Base-by-base conservation (phyloP, 2,113 vertebrate species). In the Psittacula cyanocephala region DNA sequence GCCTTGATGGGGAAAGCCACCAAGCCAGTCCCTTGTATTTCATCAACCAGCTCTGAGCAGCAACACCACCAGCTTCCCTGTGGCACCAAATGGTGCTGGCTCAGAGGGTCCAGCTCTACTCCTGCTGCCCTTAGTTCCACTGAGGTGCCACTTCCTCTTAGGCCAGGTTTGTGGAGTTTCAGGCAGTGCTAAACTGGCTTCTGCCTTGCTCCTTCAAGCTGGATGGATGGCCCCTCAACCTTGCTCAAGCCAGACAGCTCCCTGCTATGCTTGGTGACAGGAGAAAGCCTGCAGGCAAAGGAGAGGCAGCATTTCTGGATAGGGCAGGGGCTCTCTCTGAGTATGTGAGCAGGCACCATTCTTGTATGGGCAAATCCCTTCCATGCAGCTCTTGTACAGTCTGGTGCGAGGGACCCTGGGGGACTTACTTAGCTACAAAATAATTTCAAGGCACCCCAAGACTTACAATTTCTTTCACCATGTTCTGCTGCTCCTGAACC, bases 391-490 rank as follows among this genome's bases (percentile, higher is more conserved):
- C 55, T 27, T 18, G 13, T 17, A 11, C 55, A 59, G 63, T 55
- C 70, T 27, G 50, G n/a, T 24, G n/a, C n/a, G 23, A 31, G 52
- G n/a, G n/a, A 65, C 37, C 11, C 7, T 46, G 3, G 27, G 17
- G 55, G 20, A 22, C 31, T 20, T 10, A 22, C 33, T 81, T 4
- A 12, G 53, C 75, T 37, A 15, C 67, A 80, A 20, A 86, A 76
- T 0, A 1, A 31, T 50, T 81, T 49, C 68, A 65, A 88, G 65
- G 57, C 52, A 64, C 71, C 4, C 4, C 28, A 35, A n/a, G 68
- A 97, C 97, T 95, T 96, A 99, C 99, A 95, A 99, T 97, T 95
- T 99, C 98, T 86, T 98, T 98, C 62, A 99, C 96, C 0, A 96
- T 94, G 14, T 97, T 97, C 93, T 98, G 98, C 76, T 98, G 98